phyloP scores from a whole-genome alignment of 2,113 vertebrate genomes.

The Synchiropus splendidus region DNA sequence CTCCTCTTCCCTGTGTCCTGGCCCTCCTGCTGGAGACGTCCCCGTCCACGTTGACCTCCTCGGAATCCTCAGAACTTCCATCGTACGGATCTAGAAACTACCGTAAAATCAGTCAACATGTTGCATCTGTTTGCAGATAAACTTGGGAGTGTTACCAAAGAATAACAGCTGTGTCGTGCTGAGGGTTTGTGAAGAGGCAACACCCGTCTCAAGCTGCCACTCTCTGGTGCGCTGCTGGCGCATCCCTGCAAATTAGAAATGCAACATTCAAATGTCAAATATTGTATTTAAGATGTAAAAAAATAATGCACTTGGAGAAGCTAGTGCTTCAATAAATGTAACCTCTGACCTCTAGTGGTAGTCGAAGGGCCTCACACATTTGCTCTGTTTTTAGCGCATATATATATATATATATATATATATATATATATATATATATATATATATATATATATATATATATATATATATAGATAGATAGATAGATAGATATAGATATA shows the following conservation, averaged over 20 bases:
- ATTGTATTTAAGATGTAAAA: too few species aligned
- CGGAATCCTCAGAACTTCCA: slow-evolving; percentile 75
- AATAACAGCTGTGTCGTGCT: slow-evolving; percentile 33
- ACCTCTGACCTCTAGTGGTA: too few species aligned
- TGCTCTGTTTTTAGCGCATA: too few species aligned
- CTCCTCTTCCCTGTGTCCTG: slow-evolving; percentile 14
- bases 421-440: too few species aligned
- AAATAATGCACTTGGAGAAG: too few species aligned
- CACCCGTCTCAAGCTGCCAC: slow-evolving; percentile 9
- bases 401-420: too few species aligned
- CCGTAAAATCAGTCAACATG: slow-evolving; percentile 7
- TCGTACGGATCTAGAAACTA: slow-evolving; percentile 79
- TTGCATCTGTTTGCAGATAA: background rate
- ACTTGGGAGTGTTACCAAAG: slow-evolving; percentile 24
- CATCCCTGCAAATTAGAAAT: slow-evolving; percentile 42
- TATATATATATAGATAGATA: too few species aligned
- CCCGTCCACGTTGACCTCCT: slow-evolving; percentile 40
- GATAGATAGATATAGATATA: too few species aligned
- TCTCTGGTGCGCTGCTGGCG: slow-evolving; percentile 48
- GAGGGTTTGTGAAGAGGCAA: slow-evolving; percentile 26
- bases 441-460: too few species aligned
- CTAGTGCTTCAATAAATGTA: too few species aligned
- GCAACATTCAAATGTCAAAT: background rate
- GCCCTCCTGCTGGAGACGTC: slow-evolving; percentile 15
- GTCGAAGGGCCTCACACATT: too few species aligned